phyloP scores from a whole-genome alignment of 2,888 invertebrate genomes.

The Volucella inflata region DNA sequence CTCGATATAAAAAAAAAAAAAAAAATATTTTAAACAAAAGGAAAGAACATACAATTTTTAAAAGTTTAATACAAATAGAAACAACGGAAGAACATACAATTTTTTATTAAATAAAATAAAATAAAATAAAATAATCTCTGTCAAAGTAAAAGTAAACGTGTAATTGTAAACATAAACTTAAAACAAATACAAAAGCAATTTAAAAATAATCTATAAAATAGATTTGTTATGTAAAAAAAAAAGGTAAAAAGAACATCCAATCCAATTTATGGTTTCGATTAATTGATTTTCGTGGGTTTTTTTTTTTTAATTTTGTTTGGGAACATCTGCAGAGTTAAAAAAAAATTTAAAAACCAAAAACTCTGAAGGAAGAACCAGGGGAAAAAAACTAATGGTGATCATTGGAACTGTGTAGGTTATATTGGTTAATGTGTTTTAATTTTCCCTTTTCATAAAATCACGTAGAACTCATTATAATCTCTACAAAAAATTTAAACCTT shows the following conservation, averaged over 20 bases:
- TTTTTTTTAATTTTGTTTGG: slow-evolving; percentile 17
- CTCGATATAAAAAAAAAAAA: slow-evolving; percentile 44
- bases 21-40: slow-evolving; percentile 31
- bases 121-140: slow-evolving; percentile 17
- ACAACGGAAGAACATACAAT: slow-evolving; percentile 26
- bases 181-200: slow-evolving; percentile 25
- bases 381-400: slow-evolving; percentile 21
- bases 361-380: no score
- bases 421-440: background rate
- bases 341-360: background rate
- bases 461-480: slow-evolving; percentile 14
- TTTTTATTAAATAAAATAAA: slow-evolving; percentile 34
- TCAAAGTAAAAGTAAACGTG: slow-evolving; percentile 7
- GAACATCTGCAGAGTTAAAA: slow-evolving; percentile 17
- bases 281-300: slow-evolving; percentile 31
- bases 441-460: slow-evolving; percentile 15
- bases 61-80: slow-evolving; percentile 17
- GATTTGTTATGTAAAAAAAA: slow-evolving; percentile 23
- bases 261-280: slow-evolving; percentile 8
- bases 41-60: slow-evolving; percentile 38
- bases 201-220: slow-evolving; percentile 57
- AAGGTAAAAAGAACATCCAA: slow-evolving; percentile 19
- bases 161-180: no score
- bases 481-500: slow-evolving; percentile 25
- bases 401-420: slow-evolving; percentile 27